Percentiles rank a stretch among this genome's conserved stretches.
phyloP scores from a whole-genome alignment of 2,888 invertebrate species.

The Cantharis rustica region DNA sequence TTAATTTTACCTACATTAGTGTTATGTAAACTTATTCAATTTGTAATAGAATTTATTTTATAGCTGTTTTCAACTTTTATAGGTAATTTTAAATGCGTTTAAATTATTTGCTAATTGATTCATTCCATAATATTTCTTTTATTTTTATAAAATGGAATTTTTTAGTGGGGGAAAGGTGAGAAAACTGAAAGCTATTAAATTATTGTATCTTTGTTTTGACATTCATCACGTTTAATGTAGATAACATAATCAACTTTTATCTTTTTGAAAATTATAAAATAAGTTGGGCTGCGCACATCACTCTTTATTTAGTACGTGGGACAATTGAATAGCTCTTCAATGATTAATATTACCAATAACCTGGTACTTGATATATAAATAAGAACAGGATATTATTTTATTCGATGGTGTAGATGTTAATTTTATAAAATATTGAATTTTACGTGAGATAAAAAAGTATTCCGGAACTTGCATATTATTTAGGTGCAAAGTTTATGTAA shows the following conservation, averaged over 20 bases:
- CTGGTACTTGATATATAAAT: neutral
- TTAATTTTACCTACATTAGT: conserved; percentile 20
- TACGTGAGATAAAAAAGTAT: neutral
- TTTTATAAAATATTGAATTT: neutral
- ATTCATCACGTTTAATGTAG: neutral
- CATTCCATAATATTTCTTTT: too few relatives aligned
- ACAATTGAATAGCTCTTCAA: neutral
- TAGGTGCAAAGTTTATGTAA: neutral
- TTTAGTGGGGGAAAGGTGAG: neutral
- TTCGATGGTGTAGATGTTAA: too few relatives aligned
- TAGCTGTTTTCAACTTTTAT: neutral
- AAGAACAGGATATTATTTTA: too few relatives aligned
- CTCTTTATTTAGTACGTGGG: neutral
- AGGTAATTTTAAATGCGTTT: neutral
- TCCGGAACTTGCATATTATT: neutral
- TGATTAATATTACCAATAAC: neutral
- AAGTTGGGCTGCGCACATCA: neutral
- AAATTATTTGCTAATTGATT: neutral
- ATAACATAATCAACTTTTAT: neutral
- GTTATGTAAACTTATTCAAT: neutral
- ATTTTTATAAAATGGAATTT: neutral
- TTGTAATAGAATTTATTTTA: neutral
- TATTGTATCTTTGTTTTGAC: neutral
- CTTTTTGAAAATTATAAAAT: neutral
- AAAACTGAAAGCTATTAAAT: neutral